These are phyloP conservation scores for Drosophila bocqueti DNA, from an alignment of 1,140 invertebrate species.

Conservation along the genomic window DNA sequence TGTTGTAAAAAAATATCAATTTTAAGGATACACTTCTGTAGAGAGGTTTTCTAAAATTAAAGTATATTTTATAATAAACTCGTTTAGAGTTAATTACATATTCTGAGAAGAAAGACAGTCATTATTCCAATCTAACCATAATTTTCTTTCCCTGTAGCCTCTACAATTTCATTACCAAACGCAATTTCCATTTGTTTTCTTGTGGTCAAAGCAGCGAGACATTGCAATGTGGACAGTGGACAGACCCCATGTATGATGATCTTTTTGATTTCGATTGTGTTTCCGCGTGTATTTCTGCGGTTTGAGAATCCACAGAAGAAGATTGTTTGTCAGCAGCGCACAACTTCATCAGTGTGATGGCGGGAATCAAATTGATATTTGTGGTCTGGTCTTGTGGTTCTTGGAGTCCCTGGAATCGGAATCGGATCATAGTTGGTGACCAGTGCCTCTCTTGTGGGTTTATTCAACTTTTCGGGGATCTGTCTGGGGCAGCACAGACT, in stretches of 20 bases:
- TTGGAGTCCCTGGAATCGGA: conserved; percentile 16
- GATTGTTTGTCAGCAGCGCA: conserved; percentile 29
- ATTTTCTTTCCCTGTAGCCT: conserved; percentile 34
- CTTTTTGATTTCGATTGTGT: conserved; percentile 63
- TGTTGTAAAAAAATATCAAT: too few relatives aligned
- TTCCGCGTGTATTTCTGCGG: conserved; percentile 38
- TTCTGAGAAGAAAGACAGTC: too few relatives aligned
- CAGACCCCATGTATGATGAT: conserved; percentile 28
- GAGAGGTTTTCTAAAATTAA: too few relatives aligned
- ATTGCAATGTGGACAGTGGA: conserved; percentile 5
- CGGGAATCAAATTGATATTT: conserved; percentile 81
- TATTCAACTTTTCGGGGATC: conserved; percentile 38
- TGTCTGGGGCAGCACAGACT: conserved; percentile 24
- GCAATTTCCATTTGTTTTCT: conserved; percentile 67
- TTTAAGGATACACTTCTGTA: too few relatives aligned
- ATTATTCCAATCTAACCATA: too few relatives aligned
- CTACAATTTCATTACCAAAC: conserved; percentile 64
- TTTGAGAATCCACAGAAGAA: conserved; percentile 17
- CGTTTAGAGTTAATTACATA: too few relatives aligned
- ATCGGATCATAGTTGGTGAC: conserved; percentile 14
- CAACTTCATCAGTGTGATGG: conserved; percentile 43
- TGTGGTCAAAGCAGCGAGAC: conserved; percentile 53
- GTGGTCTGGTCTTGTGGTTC: conserved; percentile 58
- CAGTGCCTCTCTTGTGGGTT: conserved; percentile 11
- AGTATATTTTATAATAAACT: too few relatives aligned